Base-by-base conservation (phyloP, 2,888 invertebrate species). In the Cerastoderma edule region DNA sequence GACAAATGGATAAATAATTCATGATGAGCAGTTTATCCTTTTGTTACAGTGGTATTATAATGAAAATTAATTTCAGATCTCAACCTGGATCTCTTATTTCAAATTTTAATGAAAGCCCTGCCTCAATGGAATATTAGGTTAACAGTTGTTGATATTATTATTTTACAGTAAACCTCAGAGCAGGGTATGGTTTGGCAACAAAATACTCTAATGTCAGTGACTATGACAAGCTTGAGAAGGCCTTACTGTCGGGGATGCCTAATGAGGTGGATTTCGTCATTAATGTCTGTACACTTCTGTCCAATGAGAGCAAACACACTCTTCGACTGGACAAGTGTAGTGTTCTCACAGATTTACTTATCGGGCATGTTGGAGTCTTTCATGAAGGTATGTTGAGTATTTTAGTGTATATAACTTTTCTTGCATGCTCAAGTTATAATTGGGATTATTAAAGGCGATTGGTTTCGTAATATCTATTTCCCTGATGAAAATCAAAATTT, bases 231-330 rank as follows among this genome's bases (percentile, higher is more conserved):
- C 94, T 99, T 75, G 95, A 97, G n/a, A 94, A 98, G 68, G 98
- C 99, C 0, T 94, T 99, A 48, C 94, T 98, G 67, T 97, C 97
- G n/a, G 98, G 99, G 0, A 94, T 99, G 92, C 99, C 99, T 6
- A 99, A 99, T 93, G 99, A 99, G 93, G 98, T 99, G 92, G 99
- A 99, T 93, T 98, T 99, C 93, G 98, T 98, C 32, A 96, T 99
- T 88, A 99, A 99, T 93, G 97, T 99, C 2, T 98, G 98, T 93
- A 98, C 98, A 0, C 94, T 99, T 75, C 94, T 99, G 85, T 98
- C 98, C 6, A 98, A 98, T 86, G 99, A 99, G 90, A 97, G 97
- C 79, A 96, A 96, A 77, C 97, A 97, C 44, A 95, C 97, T 0
- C 94, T 99, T 70, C 96, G 97, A 68, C 93, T 99, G 77, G 95